Conservation (phyloP, 1,140 invertebrate genomes). For the Zaprionus camerounensis region DNA sequence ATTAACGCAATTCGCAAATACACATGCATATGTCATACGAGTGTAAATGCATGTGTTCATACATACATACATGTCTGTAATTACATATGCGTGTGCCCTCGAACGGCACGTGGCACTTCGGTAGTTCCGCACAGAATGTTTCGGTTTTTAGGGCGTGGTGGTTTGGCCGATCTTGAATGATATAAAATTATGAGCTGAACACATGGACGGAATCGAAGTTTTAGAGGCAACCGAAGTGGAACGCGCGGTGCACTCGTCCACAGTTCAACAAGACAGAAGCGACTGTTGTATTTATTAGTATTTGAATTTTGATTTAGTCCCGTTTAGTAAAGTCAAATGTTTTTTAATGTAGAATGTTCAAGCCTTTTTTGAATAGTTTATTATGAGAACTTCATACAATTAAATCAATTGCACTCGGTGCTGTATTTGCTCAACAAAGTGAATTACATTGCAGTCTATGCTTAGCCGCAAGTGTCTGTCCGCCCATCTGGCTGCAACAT, state of each 20-base stretch:
- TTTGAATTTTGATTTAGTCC: too few species aligned
- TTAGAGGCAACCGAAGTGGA: neutral
- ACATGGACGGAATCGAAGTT: conserved; percentile 22
- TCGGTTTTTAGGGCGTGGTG: neutral
- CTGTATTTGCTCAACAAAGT: neutral
- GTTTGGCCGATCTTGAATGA: conserved; percentile 45
- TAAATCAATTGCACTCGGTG: neutral
- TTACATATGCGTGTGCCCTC: neutral
- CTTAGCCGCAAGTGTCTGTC: neutral
- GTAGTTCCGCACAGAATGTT: too few species aligned
- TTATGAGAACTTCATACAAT: neutral
- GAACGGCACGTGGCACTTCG: neutral
- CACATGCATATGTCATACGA: neutral
- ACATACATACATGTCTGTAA: neutral
- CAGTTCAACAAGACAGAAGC: conserved; percentile 32
- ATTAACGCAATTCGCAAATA: neutral
- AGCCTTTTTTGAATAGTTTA: neutral
- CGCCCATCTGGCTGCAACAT: neutral
- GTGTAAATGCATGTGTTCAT: neutral
- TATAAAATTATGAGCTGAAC: neutral
- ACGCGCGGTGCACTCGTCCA: conserved; percentile 16
- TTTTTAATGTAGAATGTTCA: neutral
- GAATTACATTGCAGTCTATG: neutral
- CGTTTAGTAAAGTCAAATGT: too few species aligned
- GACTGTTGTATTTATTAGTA: neutral